Base-by-base conservation (phyloP, 2,888 invertebrate genomes). In the Coleophora flavipennella region DNA sequence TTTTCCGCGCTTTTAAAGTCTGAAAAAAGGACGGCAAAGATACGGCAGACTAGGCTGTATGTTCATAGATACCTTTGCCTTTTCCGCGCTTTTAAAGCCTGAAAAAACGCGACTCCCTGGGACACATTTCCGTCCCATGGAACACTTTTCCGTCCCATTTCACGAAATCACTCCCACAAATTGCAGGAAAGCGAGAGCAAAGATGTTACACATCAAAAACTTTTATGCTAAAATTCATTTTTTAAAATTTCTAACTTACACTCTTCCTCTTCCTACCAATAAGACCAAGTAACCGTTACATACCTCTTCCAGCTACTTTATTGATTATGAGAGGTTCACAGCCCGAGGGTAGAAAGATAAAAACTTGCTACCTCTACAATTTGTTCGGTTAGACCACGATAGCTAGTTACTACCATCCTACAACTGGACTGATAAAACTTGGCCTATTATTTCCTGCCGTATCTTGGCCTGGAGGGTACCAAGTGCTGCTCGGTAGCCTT, bases 281-380 rank as follows among this genome's bases (percentile, higher is more conserved):
- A 8, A 25, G 13, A 8, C 29, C 37, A 33, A 20, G 14, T 20
- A 20, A 37, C 45, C 44, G 46, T 44, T 49, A 50, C 41, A 37
- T 51, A 40, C 43, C 46, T 50, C 43, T 50, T 55, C 52, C 52
- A 58, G 43, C 38, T 40, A 36, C 44, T 44, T 64, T 64, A 71
- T 73, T 73, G 70, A 73, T 70, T 71, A 63, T 42, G 50, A 46
- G 45, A 45, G 51, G 56, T 58, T 62, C 52, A 48, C 40, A 51
- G 62, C 76, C 69, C 50, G 54, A 46, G 59, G 75, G 68, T 34
- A 36, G 59, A n/a, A n/a, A 51, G 78, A 78, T 78, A 80, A 78
- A 77, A 79, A 76, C 70, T 73, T 64, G 55, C 58, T 54, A 67
- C 58, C 51, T 58, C 66, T 67, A 68, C 67, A 70, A 69, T 74